phyloP scores from a whole-genome alignment of 2,797 vertebrate species.

The Chelmon rostratus region DNA sequence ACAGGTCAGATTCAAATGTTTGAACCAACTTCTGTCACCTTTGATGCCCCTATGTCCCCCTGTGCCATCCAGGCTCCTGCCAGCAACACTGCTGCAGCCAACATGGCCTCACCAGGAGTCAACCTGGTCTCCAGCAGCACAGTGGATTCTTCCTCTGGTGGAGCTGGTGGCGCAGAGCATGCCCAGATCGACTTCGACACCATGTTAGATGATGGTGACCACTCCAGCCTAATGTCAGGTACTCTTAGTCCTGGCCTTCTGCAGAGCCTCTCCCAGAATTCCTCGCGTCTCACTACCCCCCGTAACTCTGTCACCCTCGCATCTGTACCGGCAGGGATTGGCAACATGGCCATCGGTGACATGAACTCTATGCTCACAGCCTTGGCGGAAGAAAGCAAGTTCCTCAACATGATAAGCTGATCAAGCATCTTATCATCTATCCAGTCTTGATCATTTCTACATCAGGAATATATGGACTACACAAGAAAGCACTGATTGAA shows the following conservation, averaged over 20 bases:
- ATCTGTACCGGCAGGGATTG: slow-evolving; percentile 92
- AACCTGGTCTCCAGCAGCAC: slow-evolving; percentile 99
- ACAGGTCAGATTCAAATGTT: slow-evolving; percentile 95
- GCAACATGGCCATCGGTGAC: slow-evolving; percentile 99
- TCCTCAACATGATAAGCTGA: slow-evolving; percentile 97
- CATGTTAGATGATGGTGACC: slow-evolving; percentile 97
- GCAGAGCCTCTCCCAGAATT: slow-evolving; percentile 97
- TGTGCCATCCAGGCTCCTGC: slow-evolving; percentile 74
- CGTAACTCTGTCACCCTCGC: slow-evolving; percentile 94
- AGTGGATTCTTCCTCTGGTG: slow-evolving; percentile 88
- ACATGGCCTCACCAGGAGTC: slow-evolving; percentile 91
- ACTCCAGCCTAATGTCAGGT: slow-evolving; percentile 97
- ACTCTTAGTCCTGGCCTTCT: slow-evolving; percentile 95
- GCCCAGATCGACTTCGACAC: slow-evolving; percentile 97
- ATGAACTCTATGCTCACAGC: slow-evolving; percentile 99
- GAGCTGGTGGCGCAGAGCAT: slow-evolving; percentile 83
- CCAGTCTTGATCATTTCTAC: slow-evolving; percentile 55
- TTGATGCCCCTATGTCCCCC: slow-evolving; percentile 83
- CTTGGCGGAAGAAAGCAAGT: slow-evolving; percentile 97
- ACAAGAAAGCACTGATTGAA: slow-evolving; percentile 83
- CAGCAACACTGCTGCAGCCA: slow-evolving; percentile 76
- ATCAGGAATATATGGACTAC: slow-evolving; percentile 71
- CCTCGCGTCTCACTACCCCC: slow-evolving; percentile 98
- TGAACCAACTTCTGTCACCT: slow-evolving; percentile 83
- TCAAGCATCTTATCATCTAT: slow-evolving; percentile 52